A percentile compares a stretch with the other conserved stretches of the same genome.
Evolutionary conservation across 2,888 invertebrate genomes (phyloP).

Genomic region (Watsonalla cultraria): DNA sequence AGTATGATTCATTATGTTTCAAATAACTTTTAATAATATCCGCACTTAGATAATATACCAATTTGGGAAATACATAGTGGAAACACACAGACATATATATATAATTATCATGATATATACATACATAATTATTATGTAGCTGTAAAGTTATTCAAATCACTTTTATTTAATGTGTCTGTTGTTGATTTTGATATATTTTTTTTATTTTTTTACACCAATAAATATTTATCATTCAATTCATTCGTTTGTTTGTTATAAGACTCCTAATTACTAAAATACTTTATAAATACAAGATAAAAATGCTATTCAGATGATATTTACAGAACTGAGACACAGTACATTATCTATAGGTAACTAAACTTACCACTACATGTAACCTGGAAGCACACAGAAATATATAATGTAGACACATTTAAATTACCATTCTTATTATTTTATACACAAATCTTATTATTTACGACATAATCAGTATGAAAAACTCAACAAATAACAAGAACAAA

Average conservation of each 20-base stretch:
- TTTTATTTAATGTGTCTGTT: no score
- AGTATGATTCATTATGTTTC: no score
- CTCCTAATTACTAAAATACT: constrained; percentile 8
- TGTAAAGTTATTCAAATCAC: no score
- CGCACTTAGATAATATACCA: no score
- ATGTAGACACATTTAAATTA: constrained; percentile 35
- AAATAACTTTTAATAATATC: no score
- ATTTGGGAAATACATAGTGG: no score
- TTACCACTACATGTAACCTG: constrained; percentile 63
- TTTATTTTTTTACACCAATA: background rate
- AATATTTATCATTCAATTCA: background rate
- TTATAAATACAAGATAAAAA: constrained; percentile 62
- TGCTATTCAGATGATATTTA: constrained; percentile 67
- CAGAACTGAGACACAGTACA: constrained; percentile 39
- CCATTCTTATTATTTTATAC: background rate
- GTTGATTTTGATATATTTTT: no score
- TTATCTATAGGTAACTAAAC: constrained; percentile 26
- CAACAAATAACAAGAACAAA: no score
- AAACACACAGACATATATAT: no score
- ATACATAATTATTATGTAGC: no score
- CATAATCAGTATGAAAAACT: no score
- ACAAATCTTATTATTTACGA: constrained; percentile 8
- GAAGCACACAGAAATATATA: constrained; percentile 73
- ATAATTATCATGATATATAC: no score
- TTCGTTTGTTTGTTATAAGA: background rate